Base-by-base conservation (phyloP, 2,113 vertebrate genomes). In the Microcebus griseorufus region DNA sequence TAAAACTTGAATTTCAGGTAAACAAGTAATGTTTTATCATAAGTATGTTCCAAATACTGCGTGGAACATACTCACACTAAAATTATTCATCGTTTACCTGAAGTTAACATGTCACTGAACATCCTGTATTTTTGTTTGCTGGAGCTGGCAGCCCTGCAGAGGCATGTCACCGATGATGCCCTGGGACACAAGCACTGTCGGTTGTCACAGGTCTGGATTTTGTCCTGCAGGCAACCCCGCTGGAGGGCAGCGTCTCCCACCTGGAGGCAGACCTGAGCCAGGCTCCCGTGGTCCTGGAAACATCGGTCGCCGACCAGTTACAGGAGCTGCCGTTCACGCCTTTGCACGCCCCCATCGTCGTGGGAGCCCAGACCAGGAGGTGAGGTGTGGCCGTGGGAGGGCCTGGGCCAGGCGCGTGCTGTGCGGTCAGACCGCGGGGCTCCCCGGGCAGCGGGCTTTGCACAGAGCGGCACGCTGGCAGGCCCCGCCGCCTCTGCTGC, bases 311-410 rank as follows among this genome's bases (percentile, higher is more conserved):
- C 0, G 99, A 99, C 1, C 99, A 98, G 60, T 97, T 99, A 67
- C 99, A 94, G 93, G 99, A 99, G 4, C 98, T 99, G 97, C 99
- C 99, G 9, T 99, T 99, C 94, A 96, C 98, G 1, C 99, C 99
- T 0, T 96, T 99, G 94, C 99, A 99, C 0, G 98, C 99, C 34
- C 99, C 99, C 29, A 97, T 99, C 22, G 98, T 99, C 0, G 48
- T 99, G 96, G 99, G 99, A 53, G 97, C 98, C 69, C 99, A 98
- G 97, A 76, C 98, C 80, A 88, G 99, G 34, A 99, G 99, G 99
- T 99, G 97, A 99, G 99, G 88, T 39, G 64, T 5, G 17, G 62
- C 1, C 7, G 9, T 2, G 17, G 62, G 82, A 10, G 65, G 87
- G n/a, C 0, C 11, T 23, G 69, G 80, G 0, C 42, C 12, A 6